Base-by-base conservation (phyloP, 1,140 invertebrate genomes). In the Portunus trituberculatus region DNA sequence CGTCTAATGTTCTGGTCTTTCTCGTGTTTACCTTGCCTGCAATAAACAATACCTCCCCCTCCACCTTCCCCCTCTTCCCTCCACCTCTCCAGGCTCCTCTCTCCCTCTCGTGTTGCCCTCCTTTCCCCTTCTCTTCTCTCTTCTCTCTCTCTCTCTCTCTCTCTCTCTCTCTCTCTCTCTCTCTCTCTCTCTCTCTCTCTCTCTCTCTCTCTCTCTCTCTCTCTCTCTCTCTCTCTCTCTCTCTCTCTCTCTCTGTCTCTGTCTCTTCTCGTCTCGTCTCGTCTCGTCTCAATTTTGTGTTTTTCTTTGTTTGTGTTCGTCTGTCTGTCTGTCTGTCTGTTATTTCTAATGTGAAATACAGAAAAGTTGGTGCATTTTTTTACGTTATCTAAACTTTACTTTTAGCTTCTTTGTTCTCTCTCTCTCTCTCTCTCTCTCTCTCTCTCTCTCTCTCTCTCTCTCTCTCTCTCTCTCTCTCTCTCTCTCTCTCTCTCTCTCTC, bases 1-100 rank as follows among this genome's bases (percentile, higher is more conserved):
- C 28, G 31, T 67, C 25, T 8, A 39, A 48, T 93, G 31, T 88
- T 39, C 45, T 12, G 48, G 84, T 29, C 29, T 29, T 31, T 46
- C 48, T 29, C 83, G 29, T 94, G 93, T 94, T 91, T 94, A 91
- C 76, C 89, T 94, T 86, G 59, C 76, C 88, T 91, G 93, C 89
- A 91, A 94, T 94, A 91, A 91, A 91, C 88, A 91, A 94, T 83
- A 39, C 12, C 20, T 31, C 31, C n/a, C 32, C 67, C 76, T 39
- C 14, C 28, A 31, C 59, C 25, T 83, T 31, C 3, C 20, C 29
- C 84, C 14, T 29, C 86, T 25, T 76, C 20, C 67, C 25, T n/a
- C 67, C n/a, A 12, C 20, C 8, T 8, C 6, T n/a, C n/a, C 20
- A 76, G 10, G 6, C 20, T 76, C 59, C 20, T 25, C n/a, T n/a